These are phyloP conservation scores for Coregonus sp. DNA, from an alignment of 2,797 vertebrate genomes.

Conservation along the genomic window DNA sequence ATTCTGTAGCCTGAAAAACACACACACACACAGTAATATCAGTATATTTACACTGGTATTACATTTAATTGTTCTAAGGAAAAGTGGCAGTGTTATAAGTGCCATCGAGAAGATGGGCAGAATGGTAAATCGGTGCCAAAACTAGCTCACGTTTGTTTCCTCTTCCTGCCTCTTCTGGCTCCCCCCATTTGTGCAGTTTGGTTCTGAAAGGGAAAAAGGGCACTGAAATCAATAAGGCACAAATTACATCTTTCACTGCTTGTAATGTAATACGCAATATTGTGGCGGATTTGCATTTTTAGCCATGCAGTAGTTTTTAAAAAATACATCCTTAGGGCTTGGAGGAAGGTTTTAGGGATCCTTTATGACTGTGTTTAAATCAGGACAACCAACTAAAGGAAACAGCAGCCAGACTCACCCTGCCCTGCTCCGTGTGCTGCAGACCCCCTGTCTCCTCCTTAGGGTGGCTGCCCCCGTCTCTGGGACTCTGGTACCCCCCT, in stretches of 20 bases:
- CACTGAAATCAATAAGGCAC: neutral
- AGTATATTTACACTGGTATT: neutral
- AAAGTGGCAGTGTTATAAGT: neutral
- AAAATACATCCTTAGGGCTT: neutral
- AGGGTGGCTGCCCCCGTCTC: slow-evolving; percentile 42
- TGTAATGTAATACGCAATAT: neutral
- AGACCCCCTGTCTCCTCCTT: slow-evolving; percentile 37
- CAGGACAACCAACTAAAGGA: too few species aligned
- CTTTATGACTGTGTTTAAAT: too few species aligned
- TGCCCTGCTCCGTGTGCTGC: slow-evolving; percentile 63
- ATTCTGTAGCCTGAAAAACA: slow-evolving; percentile 69
- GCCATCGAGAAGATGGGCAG: neutral
- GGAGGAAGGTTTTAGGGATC: too few species aligned
- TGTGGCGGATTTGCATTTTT: neutral
- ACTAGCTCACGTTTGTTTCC: slow-evolving; percentile 79
- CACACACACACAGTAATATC: slow-evolving; percentile 5
- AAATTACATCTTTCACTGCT: neutral
- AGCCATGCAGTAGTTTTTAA: neutral
- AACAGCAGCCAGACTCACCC: slow-evolving; percentile 52
- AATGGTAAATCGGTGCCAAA: neutral
- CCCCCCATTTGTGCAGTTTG: slow-evolving; percentile 61
- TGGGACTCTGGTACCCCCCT: slow-evolving; percentile 69
- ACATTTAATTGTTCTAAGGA: neutral
- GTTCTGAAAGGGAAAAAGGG: slow-evolving; percentile 60
- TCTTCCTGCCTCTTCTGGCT: slow-evolving; percentile 79